Evolutionary conservation across 2,797 vertebrate genomes (phyloP).

Genomic region (Melanotaenia maccullochi): DNA sequence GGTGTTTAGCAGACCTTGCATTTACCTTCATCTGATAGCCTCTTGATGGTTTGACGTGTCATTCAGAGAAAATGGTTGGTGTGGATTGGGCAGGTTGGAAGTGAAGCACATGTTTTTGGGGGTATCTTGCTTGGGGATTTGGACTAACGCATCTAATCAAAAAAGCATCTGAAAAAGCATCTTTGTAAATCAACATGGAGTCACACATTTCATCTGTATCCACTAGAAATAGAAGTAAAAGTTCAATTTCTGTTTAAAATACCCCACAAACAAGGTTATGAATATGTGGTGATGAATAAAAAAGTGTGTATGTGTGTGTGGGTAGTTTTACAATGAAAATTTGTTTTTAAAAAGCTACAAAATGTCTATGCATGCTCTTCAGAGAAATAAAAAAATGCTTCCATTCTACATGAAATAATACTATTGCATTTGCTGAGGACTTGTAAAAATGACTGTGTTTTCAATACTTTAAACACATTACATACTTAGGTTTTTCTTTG

Average conservation of each 20-base stretch:
- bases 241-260: constrained; percentile 24
- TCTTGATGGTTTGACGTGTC: constrained; percentile 41
- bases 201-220: constrained; percentile 47
- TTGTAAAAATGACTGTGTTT: neutral
- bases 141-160: constrained; percentile 16
- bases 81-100: constrained; percentile 1
- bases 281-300: neutral
- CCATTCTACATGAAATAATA: neutral
- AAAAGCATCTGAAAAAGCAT: constrained; percentile 33
- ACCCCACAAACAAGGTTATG: constrained; percentile 19
- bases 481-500: neutral
- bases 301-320: too few relatives aligned
- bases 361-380: too few relatives aligned
- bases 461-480: neutral
- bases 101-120: constrained; percentile 7
- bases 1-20: constrained; percentile 62
- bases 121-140: constrained; percentile 13
- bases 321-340: neutral
- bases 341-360: too few relatives aligned
- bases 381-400: neutral
- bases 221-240: constrained; percentile 27
- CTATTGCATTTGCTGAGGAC: neutral
- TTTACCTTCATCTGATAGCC: constrained; percentile 48
- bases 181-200: constrained; percentile 20
- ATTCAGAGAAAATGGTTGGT: constrained; percentile 40